These are phyloP conservation scores for Malurus splendens DNA, from an alignment of 2,797 vertebrate genomes.

Conservation along the genomic window DNA sequence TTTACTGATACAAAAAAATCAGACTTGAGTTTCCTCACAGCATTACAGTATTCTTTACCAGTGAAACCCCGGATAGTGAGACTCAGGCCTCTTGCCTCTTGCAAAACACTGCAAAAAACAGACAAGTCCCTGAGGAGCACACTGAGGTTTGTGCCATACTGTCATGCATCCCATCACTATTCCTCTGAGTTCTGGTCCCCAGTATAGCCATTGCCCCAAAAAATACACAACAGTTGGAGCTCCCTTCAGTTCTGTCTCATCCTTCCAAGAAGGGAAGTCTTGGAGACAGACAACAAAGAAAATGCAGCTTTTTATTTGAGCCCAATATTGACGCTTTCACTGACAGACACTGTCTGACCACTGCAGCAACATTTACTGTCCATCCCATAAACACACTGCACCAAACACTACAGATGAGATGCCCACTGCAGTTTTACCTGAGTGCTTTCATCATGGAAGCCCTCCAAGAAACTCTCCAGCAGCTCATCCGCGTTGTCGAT, in stretches of 20 bases:
- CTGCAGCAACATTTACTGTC: background rate
- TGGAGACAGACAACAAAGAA: background rate
- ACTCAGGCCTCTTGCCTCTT: background rate
- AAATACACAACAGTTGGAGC: background rate
- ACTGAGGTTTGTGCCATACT: background rate
- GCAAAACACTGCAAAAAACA: background rate
- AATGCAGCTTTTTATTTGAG: background rate
- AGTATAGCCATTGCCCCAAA: background rate
- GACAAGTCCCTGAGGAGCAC: background rate
- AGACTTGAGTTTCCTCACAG: background rate
- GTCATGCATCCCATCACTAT: background rate
- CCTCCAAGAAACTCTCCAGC: conserved; percentile 95
- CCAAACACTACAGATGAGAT: background rate
- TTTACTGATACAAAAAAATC: background rate
- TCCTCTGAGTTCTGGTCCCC: background rate
- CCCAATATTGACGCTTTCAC: background rate
- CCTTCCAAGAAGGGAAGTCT: background rate
- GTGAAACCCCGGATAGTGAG: background rate
- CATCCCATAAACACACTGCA: background rate
- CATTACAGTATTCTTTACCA: background rate
- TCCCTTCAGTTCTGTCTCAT: background rate
- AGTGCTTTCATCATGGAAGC: conserved; percentile 97
- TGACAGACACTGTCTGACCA: background rate
- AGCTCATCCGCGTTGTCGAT: conserved; percentile 97
- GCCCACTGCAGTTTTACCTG: conserved; percentile 74